phyloP scores from a whole-genome alignment of 2,113 vertebrate genomes.

The Oxyura jamaicensis region DNA sequence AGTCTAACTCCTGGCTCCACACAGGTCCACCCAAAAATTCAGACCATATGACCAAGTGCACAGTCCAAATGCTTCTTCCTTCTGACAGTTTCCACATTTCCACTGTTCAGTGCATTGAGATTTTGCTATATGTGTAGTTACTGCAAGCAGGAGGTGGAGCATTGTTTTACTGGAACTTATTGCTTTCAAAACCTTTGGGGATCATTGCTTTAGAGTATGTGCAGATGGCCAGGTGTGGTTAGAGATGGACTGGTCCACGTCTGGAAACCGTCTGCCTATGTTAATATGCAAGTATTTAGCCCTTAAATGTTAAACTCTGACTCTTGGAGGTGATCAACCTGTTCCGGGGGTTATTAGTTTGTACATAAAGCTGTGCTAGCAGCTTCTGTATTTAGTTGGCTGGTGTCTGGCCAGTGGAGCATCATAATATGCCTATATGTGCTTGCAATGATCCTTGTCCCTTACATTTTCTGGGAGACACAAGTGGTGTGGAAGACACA shows the following conservation, averaged over 20 bases:
- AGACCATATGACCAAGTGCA: too few species aligned
- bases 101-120: neutral
- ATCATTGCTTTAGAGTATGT: neutral
- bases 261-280: neutral
- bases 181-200: neutral
- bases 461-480: neutral
- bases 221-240: rapidly evolving
- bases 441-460: neutral
- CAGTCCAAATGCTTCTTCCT: too few species aligned
- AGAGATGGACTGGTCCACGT: neutral
- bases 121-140: neutral
- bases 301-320: neutral
- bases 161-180: neutral
- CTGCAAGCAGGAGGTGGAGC: neutral
- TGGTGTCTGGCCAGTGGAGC: neutral
- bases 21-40: too few species aligned
- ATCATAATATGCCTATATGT: neutral
- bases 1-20: too few species aligned
- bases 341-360: neutral
- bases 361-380: neutral
- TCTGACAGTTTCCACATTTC: neutral
- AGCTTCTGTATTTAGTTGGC: neutral
- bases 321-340: neutral
- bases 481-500: neutral
- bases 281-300: neutral